Percentiles rank a stretch among this genome's conserved stretches.
These are phyloP conservation scores for Hassar affinis DNA, from an alignment of 2,113 vertebrate species.

Conservation along the genomic window DNA sequence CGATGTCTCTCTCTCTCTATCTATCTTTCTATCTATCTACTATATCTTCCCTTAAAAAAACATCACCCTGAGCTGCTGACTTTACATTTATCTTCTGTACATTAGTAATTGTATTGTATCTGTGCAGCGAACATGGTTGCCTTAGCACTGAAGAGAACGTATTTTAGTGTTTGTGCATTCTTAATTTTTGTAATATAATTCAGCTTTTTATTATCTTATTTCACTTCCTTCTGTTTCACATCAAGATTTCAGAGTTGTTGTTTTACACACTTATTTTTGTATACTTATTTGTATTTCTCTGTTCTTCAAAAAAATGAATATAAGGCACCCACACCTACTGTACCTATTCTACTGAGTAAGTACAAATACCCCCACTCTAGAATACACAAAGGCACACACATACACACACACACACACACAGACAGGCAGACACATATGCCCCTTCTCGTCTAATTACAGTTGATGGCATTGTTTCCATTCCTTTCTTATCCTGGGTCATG, in stretches of 20 bases:
- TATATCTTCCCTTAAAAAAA: no score
- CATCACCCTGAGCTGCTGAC: not conserved
- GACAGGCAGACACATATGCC: constrained; percentile 2
- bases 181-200: not conserved
- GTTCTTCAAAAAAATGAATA: not conserved
- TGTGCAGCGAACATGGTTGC: not conserved
- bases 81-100: not conserved
- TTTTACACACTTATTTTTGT: not conserved
- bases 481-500: constrained; percentile 50
- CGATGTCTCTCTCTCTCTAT: no score
- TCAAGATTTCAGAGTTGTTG: not conserved
- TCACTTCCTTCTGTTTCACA: not conserved
- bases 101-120: not conserved
- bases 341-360: not conserved
- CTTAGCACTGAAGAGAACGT: not conserved
- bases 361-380: not conserved
- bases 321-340: not conserved
- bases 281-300: not conserved
- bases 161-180: not conserved
- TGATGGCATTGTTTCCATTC: constrained; percentile 54
- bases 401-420: constrained; percentile 23
- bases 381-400: constrained; percentile 22
- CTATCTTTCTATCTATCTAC: no score
- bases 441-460: constrained; percentile 38
- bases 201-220: not conserved